Evolutionary conservation across 1,140 invertebrate genomes (phyloP), one percentile per base, ranked within the genome.

Genomic region (Thaumatotibia leucotreta): DNA sequence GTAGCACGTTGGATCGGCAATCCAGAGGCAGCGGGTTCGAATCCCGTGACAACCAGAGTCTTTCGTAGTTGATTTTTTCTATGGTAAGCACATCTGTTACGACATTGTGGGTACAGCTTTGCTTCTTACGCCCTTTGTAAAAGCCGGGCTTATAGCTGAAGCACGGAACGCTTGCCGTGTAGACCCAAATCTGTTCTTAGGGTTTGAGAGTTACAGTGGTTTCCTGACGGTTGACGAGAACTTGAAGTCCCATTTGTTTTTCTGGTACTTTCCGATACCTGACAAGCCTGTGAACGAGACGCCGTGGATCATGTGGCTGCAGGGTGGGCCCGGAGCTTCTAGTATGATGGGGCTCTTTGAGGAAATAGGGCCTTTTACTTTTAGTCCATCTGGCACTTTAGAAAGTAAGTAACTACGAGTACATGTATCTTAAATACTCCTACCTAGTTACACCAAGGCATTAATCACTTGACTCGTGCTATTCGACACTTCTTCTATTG

Each of bases 281-380:
- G 71, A 90, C 89, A 69, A 80, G 24, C 69, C 84, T 2, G 81
- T 87, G 31, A 83, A 89, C 52, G 89, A 88, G 32, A 92, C 92
- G 2, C 95, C 95, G 1, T 92, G 96, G 70, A 76, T 96, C 9
- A 78, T 96, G 31, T 96, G 95, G 95, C 88, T 96, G 14, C 95
- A 96, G 92, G 95, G 95, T 29, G 94, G 96, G 0, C 97, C 97
- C 1, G 97, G 97, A 0, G 93, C 94, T 4, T 94, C 95, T 0
- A 96, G 96, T 0, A 79, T 98, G 62, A 95, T 94, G 70, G 96
- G 96, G 0, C 85, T 98, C 1, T 97, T 98, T 72, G 91, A 93
- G 0, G 96, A 97, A 85, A 94, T 97, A 73, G 97, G 97, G 0
- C 96, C 97, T 0, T 94, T 96, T 64, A 79, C 81, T 39, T 84